Conservation (phyloP, 2,888 invertebrate genomes). For the Acanthosepion lycidas region DNA sequence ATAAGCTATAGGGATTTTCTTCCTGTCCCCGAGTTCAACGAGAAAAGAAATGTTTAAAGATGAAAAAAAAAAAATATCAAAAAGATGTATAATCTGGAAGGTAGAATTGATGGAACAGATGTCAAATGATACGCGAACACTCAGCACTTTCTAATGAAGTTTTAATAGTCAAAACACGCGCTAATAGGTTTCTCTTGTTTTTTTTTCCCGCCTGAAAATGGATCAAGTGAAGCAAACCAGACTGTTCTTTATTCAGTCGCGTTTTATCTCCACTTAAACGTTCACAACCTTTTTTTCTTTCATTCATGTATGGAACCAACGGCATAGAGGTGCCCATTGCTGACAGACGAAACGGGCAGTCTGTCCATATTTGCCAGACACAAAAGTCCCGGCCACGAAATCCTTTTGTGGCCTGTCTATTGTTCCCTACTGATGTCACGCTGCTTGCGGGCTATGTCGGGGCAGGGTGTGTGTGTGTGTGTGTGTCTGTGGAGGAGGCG, state of each 20-base stretch:
- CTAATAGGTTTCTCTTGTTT: not conserved
- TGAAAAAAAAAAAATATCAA: too few relatives aligned
- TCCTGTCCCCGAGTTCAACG: not conserved
- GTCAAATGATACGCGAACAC: not conserved
- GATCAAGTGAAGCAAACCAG: not conserved
- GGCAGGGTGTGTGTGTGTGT: too few relatives aligned
- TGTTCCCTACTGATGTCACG: not conserved
- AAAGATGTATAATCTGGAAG: not conserved
- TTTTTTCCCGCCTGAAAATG: not conserved
- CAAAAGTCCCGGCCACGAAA: not conserved
- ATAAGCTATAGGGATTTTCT: not conserved
- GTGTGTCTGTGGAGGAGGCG: not conserved
- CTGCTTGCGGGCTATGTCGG: not conserved
- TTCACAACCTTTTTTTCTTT: not conserved
- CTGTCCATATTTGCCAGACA: not conserved
- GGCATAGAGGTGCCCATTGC: not conserved
- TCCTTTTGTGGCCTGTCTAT: not conserved
- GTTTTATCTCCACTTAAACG: not conserved
- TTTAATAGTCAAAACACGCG: not conserved
- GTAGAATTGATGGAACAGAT: not conserved
- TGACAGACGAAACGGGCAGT: not conserved
- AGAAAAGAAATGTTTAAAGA: too few relatives aligned
- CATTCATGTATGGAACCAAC: not conserved
- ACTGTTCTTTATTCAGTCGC: not conserved
- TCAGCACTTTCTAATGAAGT: not conserved